Percentiles rank a stretch among this genome's conserved stretches.
These are phyloP conservation scores for Dusona sp. DNA, from an alignment of 2,888 invertebrate species.

Conservation along the genomic window DNA sequence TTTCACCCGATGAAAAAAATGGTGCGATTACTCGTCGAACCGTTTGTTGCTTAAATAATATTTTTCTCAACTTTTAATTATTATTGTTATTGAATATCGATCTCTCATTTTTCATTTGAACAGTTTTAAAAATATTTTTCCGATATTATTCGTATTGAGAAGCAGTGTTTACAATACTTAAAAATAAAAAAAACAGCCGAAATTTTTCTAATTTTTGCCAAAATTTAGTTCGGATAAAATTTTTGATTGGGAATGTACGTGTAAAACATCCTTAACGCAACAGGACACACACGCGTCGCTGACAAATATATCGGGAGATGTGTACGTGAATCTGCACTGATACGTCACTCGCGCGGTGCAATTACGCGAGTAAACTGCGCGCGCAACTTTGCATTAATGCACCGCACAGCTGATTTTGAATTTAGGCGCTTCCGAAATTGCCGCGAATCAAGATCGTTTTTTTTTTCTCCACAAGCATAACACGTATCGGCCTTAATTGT, in stretches of 20 bases:
- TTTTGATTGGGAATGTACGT: not conserved
- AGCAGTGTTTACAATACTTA: not conserved
- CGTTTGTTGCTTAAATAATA: too few species aligned
- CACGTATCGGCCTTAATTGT: not conserved
- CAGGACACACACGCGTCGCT: not conserved
- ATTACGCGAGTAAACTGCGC: conserved; percentile 17
- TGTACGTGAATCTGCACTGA: not conserved
- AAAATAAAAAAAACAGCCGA: not conserved
- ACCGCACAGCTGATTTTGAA: conserved; percentile 63
- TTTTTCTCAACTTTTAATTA: not conserved
- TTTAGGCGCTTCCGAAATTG: conserved; percentile 31
- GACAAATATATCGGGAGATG: not conserved
- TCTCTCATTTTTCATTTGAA: not conserved
- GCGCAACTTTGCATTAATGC: conserved; percentile 23
- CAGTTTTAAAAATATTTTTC: not conserved
- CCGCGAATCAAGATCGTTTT: not conserved
- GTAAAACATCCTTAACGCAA: not conserved
- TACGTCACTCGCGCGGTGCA: conserved; percentile 7
- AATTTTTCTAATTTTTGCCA: not conserved
- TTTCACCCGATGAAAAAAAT: too few species aligned
- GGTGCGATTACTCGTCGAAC: too few species aligned
- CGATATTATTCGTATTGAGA: not conserved
- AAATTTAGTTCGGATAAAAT: not conserved
- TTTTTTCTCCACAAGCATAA: not conserved
- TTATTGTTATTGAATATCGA: not conserved